Evolutionary conservation across 2,888 invertebrate genomes (phyloP), one percentile per base, ranked within the genome.

Genomic region (Cantharis nigra): DNA sequence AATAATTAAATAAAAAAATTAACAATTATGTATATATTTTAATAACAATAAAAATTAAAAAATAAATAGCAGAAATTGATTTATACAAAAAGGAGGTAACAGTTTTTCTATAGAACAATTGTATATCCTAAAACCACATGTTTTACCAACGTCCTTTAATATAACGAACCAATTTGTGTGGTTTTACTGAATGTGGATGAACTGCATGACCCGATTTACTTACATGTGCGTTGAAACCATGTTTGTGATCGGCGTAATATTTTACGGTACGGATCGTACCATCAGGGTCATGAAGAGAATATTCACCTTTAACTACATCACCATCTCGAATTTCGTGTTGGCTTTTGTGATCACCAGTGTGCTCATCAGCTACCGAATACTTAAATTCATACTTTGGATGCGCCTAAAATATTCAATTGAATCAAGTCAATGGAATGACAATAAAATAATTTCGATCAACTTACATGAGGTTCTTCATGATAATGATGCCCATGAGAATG

Each of bases 231-330:
- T 91, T 91, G 85, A 92, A 92, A 79, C 92, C 92, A 86, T 49
- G 88, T 85, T 86, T 85, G 81, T 91, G 90, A 81, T 92, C 92
- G 28, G 92, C 92, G 83, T 90, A 91, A 88, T 92, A 92, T 82
- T 92, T 92, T 33, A 92, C 92, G 83, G 91, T 92, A 85, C 92
- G 90, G 85, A 89, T 87, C 74, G 91, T 89, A 83, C 92, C 92
- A 82, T 91, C 92, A 11, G 92, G 91, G 82, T 92, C 92, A 63
- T 91, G 87, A 4, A 92, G 89, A 82, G 91, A 91, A 85, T 92
- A 92, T 16, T 91, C 91, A 28, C 92, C 92, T 84, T 90, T 89
- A 67, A 92, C 92, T 49, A 90, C 85, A 85, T 92, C 90, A 0
- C 92, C 92, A 86, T 90, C 90, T 1, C 89, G 88, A 63, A 87